Evolutionary conservation across 2,797 vertebrate species (phyloP).

Genomic region (Hylomyscus alleni): DNA sequence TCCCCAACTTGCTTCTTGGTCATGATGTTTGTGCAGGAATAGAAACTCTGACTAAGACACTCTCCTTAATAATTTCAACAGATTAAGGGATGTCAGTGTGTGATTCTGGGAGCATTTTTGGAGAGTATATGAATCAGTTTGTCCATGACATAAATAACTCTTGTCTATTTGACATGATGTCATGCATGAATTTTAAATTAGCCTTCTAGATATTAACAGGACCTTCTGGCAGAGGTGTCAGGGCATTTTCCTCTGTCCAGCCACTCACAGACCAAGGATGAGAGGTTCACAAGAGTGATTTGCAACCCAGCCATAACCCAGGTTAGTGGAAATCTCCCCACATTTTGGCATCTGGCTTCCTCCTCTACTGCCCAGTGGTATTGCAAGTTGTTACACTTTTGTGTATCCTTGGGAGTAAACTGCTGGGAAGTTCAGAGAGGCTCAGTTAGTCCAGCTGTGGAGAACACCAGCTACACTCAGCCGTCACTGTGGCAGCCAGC

Average conservation of each 20-base stretch:
- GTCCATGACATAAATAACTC: background rate
- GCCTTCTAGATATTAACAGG: background rate
- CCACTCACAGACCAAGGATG: background rate
- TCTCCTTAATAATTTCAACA: background rate
- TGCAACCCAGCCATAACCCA: background rate
- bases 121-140: background rate
- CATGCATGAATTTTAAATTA: background rate
- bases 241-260: background rate
- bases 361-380: background rate
- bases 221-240: background rate
- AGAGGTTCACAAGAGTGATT: background rate
- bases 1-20: too few relatives aligned
- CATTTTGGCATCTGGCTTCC: background rate
- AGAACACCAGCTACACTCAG: background rate
- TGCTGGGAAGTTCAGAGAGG: background rate
- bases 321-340: conserved; percentile 24
- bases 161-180: background rate
- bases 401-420: too few relatives aligned
- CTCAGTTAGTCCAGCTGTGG: background rate
- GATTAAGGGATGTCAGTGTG: background rate
- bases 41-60: too few relatives aligned
- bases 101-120: background rate
- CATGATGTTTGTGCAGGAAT: too few relatives aligned
- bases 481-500: fast-evolving
- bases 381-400: background rate